Percentiles rank a stretch among this genome's conserved stretches.
Conservation (phyloP, 1,140 invertebrate species). For the Lasioglossum albipes region DNA sequence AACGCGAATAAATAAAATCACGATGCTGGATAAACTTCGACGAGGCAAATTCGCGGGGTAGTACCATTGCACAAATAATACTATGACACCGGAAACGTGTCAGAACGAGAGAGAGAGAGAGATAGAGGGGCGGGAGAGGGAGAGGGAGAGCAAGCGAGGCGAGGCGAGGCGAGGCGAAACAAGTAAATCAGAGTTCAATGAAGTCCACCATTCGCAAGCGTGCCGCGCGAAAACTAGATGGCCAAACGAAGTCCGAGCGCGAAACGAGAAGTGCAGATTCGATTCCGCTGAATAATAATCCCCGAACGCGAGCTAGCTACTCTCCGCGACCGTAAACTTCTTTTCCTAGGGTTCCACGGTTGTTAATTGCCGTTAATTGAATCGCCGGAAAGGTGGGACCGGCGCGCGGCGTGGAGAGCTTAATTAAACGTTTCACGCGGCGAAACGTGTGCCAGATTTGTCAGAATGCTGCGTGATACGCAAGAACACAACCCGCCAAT, state of each 20-base stretch:
- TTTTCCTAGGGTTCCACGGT: neutral
- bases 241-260: neutral
- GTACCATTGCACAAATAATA: too few species aligned
- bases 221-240: neutral
- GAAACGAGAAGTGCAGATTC: neutral
- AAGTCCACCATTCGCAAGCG: neutral
- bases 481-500: neutral
- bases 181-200: neutral
- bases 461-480: conserved; percentile 6
- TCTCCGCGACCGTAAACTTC: neutral
- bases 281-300: neutral
- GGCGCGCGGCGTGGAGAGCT: neutral
- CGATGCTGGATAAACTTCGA: too few species aligned
- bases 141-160: too few species aligned
- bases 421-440: conserved; percentile 1
- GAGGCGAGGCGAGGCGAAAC: too few species aligned
- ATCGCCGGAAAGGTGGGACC: neutral
- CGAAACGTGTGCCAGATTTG: neutral
- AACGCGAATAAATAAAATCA: too few species aligned
- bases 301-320: neutral
- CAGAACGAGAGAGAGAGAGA: too few species aligned
- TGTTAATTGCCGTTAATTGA: neutral
- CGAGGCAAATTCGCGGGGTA: too few species aligned
- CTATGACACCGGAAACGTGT: neutral
- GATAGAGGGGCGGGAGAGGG: too few species aligned